Conservation (phyloP, 1,140 invertebrate genomes). For the Caenorhabditis latens region DNA sequence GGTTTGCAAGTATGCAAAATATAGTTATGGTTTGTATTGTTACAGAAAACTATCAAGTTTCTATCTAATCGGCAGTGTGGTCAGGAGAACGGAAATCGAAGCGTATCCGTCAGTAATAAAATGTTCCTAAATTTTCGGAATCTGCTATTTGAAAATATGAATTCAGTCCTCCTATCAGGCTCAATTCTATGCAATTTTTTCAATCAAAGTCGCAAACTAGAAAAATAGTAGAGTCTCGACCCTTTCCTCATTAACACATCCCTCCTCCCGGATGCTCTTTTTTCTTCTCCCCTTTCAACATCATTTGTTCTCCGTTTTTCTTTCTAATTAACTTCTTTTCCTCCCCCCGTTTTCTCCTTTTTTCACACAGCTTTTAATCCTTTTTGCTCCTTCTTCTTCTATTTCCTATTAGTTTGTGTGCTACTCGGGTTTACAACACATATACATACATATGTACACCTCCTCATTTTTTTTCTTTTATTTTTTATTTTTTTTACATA, state of each 20-base stretch:
- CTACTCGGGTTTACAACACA: not conserved
- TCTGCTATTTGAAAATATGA: no score
- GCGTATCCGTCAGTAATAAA: no score
- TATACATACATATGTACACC: not conserved
- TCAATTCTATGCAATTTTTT: no score
- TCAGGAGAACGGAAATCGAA: no score
- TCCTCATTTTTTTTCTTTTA: not conserved
- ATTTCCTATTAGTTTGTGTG: not conserved
- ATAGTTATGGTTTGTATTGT: no score
- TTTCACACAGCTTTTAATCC: slow-evolving; percentile 50
- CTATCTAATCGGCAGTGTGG: no score
- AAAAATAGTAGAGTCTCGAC: not conserved
- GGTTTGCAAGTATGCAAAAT: no score
- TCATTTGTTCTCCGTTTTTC: slow-evolving; percentile 53
- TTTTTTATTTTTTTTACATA: no score
- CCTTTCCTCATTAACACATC: not conserved
- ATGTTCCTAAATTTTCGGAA: no score
- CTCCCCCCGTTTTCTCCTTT: not conserved
- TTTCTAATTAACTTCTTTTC: slow-evolving; percentile 55
- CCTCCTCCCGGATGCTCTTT: not conserved
- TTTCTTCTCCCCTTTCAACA: not conserved
- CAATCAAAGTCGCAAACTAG: not conserved
- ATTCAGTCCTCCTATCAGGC: no score
- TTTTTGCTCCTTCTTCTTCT: not conserved
- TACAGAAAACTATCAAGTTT: no score